Base-by-base conservation (phyloP, 2,113 vertebrate species). In the Heterotilapia buettikoferi region DNA sequence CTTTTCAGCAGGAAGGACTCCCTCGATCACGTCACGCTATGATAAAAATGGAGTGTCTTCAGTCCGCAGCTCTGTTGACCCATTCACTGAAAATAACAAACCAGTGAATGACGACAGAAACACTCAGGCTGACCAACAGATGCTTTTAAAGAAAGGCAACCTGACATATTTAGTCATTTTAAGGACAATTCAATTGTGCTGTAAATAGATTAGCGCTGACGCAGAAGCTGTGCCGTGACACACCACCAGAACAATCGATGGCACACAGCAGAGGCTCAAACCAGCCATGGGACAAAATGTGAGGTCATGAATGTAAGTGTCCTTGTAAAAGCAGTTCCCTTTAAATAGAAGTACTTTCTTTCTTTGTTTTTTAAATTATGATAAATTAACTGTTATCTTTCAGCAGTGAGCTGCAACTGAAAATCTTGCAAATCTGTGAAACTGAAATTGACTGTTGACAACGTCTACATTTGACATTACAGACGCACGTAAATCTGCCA, bases 181-280 rank as follows among this genome's bases (percentile, higher is more conserved):
- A n/a, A 54, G 54, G n/a, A 71, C 66, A 89, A 92, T 89, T 71
- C 73, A 80, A 86, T 88, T 84, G 61, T 66, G 79, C 68, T 29
- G 50, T 85, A 85, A 93, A 88, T 13, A 2, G 84, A 91, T 92
- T 83, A 90, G 33, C 10, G 12, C 33, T 79, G 33, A 80, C 6
- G 18, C 50, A 79, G 40, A 81, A 50, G 36, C 13, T 56, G 43
- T 76, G 57, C 33, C 9, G 26, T 84, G 80, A 88, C 53, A 68
- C 80, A 84, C 63, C 76, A 18, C 16, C 16, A 73, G 52, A 40
- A 61, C 56, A 57, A 86, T 83, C 9, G 1, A 40, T 11, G 26
- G 47, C 50, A 43, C 63, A 63, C 57, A 86, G 50, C 53, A 31
- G 13, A 78, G 38, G 0, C 4, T 83, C 52, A 82, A 31, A 53